Conservation (phyloP, 2,797 vertebrate species). For the Poeciliopsis turneri region DNA sequence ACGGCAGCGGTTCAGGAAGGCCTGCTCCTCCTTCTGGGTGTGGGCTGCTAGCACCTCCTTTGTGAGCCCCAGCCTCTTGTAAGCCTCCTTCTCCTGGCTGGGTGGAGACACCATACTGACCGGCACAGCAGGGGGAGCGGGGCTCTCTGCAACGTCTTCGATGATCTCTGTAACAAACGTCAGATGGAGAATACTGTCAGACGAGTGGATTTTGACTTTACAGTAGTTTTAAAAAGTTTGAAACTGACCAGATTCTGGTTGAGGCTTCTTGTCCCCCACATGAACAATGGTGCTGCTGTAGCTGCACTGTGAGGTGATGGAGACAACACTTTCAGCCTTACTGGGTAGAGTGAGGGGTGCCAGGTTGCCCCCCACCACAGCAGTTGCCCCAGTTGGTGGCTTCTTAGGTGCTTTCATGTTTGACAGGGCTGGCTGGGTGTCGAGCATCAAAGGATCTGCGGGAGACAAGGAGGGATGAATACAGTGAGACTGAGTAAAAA, state of each 20-base stretch:
- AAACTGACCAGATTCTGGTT: slow-evolving; percentile 87
- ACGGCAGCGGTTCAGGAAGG: slow-evolving; percentile 88
- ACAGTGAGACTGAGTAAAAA: neutral
- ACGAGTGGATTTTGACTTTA: neutral
- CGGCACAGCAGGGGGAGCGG: slow-evolving; percentile 59
- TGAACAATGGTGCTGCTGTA: slow-evolving; percentile 99
- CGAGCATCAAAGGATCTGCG: slow-evolving; percentile 68
- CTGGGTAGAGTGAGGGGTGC: slow-evolving; percentile 84
- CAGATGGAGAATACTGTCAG: neutral
- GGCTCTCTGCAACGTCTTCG: slow-evolving; percentile 85
- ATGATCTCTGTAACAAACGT: slow-evolving; percentile 82
- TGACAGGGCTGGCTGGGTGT: slow-evolving; percentile 69
- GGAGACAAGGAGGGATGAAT: slow-evolving; percentile 7
- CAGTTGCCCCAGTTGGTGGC: slow-evolving; percentile 55
- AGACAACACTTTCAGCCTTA: slow-evolving; percentile 92
- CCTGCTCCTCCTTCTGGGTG: slow-evolving; percentile 94
- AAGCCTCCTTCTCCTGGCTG: slow-evolving; percentile 86
- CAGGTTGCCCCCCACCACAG: slow-evolving; percentile 75
- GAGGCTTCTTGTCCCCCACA: slow-evolving; percentile 94
- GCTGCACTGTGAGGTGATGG: slow-evolving; percentile 95
- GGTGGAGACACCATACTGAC: slow-evolving; percentile 71
- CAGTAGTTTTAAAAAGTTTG: neutral
- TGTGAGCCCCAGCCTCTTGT: slow-evolving; percentile 89
- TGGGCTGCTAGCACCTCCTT: slow-evolving; percentile 94
- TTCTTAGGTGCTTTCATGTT: slow-evolving; percentile 74